Evolutionary conservation across 2,888 invertebrate species (phyloP).

Genomic region (Petrolisthes cinctipes): DNA sequence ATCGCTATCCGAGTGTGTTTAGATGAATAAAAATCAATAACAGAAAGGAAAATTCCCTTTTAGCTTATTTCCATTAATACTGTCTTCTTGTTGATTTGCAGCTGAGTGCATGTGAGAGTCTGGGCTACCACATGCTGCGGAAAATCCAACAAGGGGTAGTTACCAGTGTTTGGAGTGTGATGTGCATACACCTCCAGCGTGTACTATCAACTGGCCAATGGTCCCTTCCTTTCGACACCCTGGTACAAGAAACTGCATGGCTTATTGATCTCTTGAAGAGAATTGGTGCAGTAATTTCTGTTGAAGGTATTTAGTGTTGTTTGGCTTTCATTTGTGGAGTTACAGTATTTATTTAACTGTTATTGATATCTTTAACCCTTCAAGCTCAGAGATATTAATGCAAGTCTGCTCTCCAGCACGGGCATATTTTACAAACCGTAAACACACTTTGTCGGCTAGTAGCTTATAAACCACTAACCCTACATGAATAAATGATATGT

Average conservation of each 20-base stretch:
- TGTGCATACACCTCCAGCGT: conserved; percentile 42
- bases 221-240: conserved; percentile 29
- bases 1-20: too few relatives aligned
- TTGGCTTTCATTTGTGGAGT: background rate
- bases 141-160: conserved; percentile 48
- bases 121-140: conserved; percentile 43
- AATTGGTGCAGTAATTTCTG: conserved; percentile 47
- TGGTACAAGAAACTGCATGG: conserved; percentile 45
- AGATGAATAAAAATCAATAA: too few relatives aligned
- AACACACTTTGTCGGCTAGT: too few relatives aligned
- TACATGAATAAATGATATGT: too few relatives aligned
- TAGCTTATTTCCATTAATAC: too few relatives aligned
- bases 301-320: conserved; percentile 25
- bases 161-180: conserved; percentile 57
- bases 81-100: conserved; percentile 6
- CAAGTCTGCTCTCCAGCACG: background rate
- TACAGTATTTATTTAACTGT: background rate
- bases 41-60: too few relatives aligned
- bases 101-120: conserved; percentile 56
- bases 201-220: conserved; percentile 30
- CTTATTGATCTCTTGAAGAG: conserved; percentile 36
- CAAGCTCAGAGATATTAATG: background rate
- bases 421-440: too few relatives aligned
- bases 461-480: too few relatives aligned
- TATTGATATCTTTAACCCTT: background rate